A percentile compares a stretch with the other conserved stretches of the same genome.
These are phyloP conservation scores for Salminus brasiliensis DNA, from an alignment of 2,113 vertebrate species.

Conservation along the genomic window DNA sequence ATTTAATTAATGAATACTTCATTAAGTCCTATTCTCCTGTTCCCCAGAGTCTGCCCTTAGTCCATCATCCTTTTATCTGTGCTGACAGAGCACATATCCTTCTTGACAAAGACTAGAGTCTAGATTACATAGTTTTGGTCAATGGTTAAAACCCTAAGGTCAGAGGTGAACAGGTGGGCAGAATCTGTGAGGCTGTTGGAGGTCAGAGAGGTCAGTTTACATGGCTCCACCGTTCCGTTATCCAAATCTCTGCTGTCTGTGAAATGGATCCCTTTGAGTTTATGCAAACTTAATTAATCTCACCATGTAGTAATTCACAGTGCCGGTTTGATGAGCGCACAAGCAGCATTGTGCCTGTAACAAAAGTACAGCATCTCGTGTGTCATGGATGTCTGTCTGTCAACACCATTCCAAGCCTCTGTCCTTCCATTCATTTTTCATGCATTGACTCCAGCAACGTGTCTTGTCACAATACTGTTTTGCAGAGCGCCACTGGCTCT, in stretches of 20 bases:
- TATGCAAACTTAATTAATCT: slow-evolving; percentile 60
- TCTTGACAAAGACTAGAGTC: neutral
- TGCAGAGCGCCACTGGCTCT: slow-evolving; percentile 55
- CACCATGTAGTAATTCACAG: slow-evolving; percentile 55
- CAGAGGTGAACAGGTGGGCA: slow-evolving; percentile 42
- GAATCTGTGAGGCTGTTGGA: slow-evolving; percentile 19
- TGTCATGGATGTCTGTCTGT: slow-evolving; percentile 31
- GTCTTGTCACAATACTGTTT: slow-evolving; percentile 55
- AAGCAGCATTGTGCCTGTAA: slow-evolving; percentile 46
- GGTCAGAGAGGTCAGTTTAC: slow-evolving; percentile 47
- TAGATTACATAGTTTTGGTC: slow-evolving; percentile 16
- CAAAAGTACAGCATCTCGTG: slow-evolving; percentile 55
- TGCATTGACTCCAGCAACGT: slow-evolving; percentile 31
- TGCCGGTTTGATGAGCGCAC: slow-evolving; percentile 52
- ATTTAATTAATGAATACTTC: no score
- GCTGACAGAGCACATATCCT: neutral
- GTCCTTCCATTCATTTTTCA: slow-evolving; percentile 47
- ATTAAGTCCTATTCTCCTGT: neutral
- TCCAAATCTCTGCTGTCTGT: slow-evolving; percentile 16
- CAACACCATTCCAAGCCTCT: slow-evolving; percentile 22
- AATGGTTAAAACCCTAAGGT: slow-evolving; percentile 38
- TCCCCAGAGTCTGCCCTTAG: neutral
- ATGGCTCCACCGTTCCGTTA: slow-evolving; percentile 15
- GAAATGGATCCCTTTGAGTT: slow-evolving; percentile 56
- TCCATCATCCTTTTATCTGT: neutral